Percentiles rank a stretch among this genome's conserved stretches.
Conservation (phyloP, 2,797 vertebrate genomes). For the Mus spretus region DNA sequence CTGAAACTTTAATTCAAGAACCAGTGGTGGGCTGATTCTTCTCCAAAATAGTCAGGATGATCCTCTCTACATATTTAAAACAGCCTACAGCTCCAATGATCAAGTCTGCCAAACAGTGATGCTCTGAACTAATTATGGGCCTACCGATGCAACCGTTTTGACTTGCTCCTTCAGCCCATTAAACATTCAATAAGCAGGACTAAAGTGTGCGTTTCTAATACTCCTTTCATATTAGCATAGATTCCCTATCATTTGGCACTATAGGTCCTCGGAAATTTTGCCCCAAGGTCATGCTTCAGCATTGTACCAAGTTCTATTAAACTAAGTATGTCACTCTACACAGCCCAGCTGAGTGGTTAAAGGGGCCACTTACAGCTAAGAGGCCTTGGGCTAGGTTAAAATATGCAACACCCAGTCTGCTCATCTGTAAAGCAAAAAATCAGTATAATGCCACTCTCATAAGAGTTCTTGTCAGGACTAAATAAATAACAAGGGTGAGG, state of each 20-base stretch:
- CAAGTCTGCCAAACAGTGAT: not conserved
- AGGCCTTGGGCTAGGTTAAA: slow-evolving; percentile 32
- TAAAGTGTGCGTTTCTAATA: not conserved
- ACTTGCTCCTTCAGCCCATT: slow-evolving; percentile 19
- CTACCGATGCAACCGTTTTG: not conserved
- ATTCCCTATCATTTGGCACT: slow-evolving; percentile 13
- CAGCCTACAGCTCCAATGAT: slow-evolving; percentile 4
- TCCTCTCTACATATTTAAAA: not conserved
- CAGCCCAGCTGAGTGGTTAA: slow-evolving; percentile 23
- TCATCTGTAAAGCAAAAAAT: slow-evolving; percentile 62
- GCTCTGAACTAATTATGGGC: slow-evolving; percentile 11
- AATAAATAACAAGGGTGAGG: slow-evolving; percentile 5
- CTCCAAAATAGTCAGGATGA: no score
- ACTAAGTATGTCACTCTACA: slow-evolving; percentile 20
- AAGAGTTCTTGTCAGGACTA: slow-evolving; percentile 1
- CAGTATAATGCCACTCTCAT: not conserved
- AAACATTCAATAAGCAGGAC: slow-evolving; percentile 54
- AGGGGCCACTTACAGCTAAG: slow-evolving; percentile 39
- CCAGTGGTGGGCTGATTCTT: not conserved
- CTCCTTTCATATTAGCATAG: slow-evolving; percentile 25
- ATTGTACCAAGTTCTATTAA: slow-evolving; percentile 44
- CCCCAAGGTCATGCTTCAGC: slow-evolving; percentile 49
- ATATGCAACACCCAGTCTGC: slow-evolving; percentile 65
- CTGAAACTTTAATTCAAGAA: slow-evolving; percentile 24
- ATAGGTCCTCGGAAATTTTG: slow-evolving; percentile 15